Evolutionary conservation across 2,888 invertebrate genomes (phyloP).

Genomic region (Luperina testacea): DNA sequence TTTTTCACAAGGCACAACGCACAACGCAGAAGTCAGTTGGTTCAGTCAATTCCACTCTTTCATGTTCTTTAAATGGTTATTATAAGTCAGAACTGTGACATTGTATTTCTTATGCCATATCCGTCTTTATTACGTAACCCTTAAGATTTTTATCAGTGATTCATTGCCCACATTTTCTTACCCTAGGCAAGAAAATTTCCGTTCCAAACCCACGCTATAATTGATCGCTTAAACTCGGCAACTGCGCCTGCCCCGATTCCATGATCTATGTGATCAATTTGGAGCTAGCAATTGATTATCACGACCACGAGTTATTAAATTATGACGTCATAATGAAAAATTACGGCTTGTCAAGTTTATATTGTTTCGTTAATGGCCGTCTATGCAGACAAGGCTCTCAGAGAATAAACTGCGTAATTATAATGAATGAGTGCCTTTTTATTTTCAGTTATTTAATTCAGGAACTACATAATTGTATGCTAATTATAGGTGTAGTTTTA

Average conservation of each 20-base stretch:
- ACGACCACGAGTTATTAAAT: constrained; percentile 65
- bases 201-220: constrained; percentile 29
- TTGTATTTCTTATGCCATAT: neutral
- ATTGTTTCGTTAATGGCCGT: constrained; percentile 67
- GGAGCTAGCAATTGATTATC: constrained; percentile 72
- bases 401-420: constrained; percentile 26
- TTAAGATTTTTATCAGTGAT: constrained; percentile 43
- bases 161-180: constrained; percentile 34
- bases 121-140: constrained; percentile 1
- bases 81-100: neutral
- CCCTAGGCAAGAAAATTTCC: constrained; percentile 30
- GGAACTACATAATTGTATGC: constrained; percentile 14
- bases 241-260: constrained; percentile 35
- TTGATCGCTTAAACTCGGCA: constrained; percentile 43
- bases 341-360: constrained; percentile 60
- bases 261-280: constrained; percentile 68
- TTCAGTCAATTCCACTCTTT: neutral
- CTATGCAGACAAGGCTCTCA: constrained; percentile 34
- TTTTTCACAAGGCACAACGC: neutral
- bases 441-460: constrained; percentile 33
- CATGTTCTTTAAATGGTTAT: neutral
- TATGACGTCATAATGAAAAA: constrained; percentile 72
- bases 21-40: neutral
- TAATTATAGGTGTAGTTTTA: constrained; percentile 3
- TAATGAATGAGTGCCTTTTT: constrained; percentile 30